Conservation (phyloP, 1,140 invertebrate species). For the Drosophila varians region DNA sequence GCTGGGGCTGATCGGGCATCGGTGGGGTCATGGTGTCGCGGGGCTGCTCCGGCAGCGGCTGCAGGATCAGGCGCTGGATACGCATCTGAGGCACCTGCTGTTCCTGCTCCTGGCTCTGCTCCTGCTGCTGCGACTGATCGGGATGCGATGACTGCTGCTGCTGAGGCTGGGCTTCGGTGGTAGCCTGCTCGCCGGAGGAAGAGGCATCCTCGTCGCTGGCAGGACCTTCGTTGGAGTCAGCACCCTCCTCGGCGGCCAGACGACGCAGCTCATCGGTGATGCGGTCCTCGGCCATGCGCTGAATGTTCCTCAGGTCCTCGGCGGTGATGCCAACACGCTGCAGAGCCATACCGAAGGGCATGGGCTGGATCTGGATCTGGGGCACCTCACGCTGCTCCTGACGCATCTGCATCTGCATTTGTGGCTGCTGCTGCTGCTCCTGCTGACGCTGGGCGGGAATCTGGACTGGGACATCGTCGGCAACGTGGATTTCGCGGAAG, state of each 20-base stretch:
- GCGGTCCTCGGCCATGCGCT: constrained; percentile 84
- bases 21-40: constrained; percentile 82
- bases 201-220: constrained; percentile 73
- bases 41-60: constrained; percentile 82
- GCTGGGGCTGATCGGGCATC: constrained; percentile 76
- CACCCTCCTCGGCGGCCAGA: constrained; percentile 76
- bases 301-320: constrained; percentile 86
- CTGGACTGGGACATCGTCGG: constrained; percentile 77
- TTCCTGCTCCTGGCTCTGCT: constrained; percentile 50
- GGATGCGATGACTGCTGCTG: constrained; percentile 22
- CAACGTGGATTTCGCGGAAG: constrained; percentile 75
- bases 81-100: constrained; percentile 65
- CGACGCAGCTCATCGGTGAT: constrained; percentile 84
- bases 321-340: constrained; percentile 85
- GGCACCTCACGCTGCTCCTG: constrained; percentile 65
- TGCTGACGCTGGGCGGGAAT: constrained; percentile 58
- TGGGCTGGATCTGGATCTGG: constrained; percentile 74
- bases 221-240: constrained; percentile 73
- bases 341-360: constrained; percentile 81
- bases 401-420: constrained; percentile 45
- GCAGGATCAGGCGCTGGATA: constrained; percentile 74
- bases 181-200: constrained; percentile 39
- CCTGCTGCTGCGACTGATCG: constrained; percentile 49
- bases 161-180: constrained; percentile 40
- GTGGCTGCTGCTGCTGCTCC: constrained; percentile 52